Base-by-base conservation (phyloP, 2,113 vertebrate species). In the Salvelinus sp. region DNA sequence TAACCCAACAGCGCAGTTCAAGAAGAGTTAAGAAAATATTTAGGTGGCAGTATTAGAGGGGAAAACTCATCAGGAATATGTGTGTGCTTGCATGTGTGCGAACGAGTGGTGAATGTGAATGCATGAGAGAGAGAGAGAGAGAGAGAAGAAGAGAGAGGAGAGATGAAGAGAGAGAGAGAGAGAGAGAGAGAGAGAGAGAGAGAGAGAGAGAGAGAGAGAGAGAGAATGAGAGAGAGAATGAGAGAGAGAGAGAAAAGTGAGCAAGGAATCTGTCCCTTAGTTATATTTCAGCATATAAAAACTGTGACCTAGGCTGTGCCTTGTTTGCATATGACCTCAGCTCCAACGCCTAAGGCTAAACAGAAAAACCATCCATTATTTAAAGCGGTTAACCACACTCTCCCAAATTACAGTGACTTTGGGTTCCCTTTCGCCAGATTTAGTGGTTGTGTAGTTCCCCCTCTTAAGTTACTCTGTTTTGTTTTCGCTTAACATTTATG, bases 311-410 rank as follows among this genome's bases (percentile, higher is more conserved):
- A 70, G 79, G 83, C 88, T 83, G 79, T 89, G 87, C 82, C 88
- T 88, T 88, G 89, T 92, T 92, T 91, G 91, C 90, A 90, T 90
- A 89, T 89, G 87, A 90, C 91, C 88, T 88, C 83, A 90, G 89
- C 84, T 87, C 85, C 89, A 87, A 90, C 88, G 88, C 91, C 88
- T 90, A 77, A 82, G 88, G 91, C 91, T 90, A 86, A 90, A 92
- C 89, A 90, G 89, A 90, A 92, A 44, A 44, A 44, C 9, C 38
- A 44, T 44, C 9, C 38, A 44, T 44, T 44, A 44, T 44, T 44
- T 44, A 44, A 84, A 83, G 90, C 75, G 91, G 90, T 92, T 89
- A 90, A 90, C 91, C 91, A 89, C 91, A 85, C 86, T 82, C 89
- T 91, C 87, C 89, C 84, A 90, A 90, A 92, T 91, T 91, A 90